phyloP scores from a whole-genome alignment of 1,140 invertebrate genomes.

The Trichonephila inaurata region DNA sequence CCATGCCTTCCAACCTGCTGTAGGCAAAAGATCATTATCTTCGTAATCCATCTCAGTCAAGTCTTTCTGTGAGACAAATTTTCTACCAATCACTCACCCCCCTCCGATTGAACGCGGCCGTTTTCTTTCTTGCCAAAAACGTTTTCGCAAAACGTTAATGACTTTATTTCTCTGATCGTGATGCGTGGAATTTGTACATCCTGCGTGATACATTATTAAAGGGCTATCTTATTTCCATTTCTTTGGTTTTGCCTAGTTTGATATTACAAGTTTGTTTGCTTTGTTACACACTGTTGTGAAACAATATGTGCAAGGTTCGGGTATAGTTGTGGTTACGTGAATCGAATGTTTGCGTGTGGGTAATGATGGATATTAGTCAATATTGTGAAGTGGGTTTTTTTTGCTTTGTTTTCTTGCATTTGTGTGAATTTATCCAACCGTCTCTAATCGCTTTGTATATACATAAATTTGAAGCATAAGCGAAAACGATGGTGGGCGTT shows the following conservation, averaged over 20 bases:
- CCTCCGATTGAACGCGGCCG: not conserved
- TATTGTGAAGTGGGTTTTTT: no score
- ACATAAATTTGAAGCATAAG: no score
- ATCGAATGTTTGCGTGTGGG: no score
- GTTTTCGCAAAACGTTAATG: not conserved
- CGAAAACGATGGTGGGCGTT: no score
- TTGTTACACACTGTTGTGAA: not conserved
- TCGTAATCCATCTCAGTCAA: not conserved
- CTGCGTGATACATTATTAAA: not conserved
- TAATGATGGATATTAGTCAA: no score
- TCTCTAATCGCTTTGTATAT: no score
- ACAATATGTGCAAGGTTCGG: not conserved
- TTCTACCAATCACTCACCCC: slow-evolving; percentile 82
- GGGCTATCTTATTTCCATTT: not conserved
- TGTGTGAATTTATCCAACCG: no score
- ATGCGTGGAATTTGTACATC: not conserved
- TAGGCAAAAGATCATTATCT: slow-evolving; percentile 6
- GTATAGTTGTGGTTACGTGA: no score
- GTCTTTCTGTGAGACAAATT: not conserved
- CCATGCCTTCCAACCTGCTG: not conserved
- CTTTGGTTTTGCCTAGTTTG: not conserved
- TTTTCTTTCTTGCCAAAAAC: not conserved
- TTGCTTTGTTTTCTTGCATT: no score
- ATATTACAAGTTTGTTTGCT: not conserved
- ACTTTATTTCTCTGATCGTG: not conserved